Percentiles rank a stretch among this genome's conserved stretches.
Conservation (phyloP, 2,888 invertebrate species). For the Catocala nupta region DNA sequence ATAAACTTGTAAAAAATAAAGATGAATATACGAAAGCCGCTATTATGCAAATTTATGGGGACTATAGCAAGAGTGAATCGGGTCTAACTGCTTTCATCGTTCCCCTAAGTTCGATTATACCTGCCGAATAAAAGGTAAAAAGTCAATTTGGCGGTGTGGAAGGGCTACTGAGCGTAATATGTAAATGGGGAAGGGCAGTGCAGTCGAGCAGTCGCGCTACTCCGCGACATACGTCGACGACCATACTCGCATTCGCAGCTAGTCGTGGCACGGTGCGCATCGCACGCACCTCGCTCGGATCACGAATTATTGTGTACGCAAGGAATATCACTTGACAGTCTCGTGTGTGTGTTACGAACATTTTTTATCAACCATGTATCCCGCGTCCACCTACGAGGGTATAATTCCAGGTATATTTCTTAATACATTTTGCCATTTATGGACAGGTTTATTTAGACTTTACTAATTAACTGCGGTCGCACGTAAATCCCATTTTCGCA, state of each 20-base stretch:
- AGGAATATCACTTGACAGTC: slow-evolving; percentile 52
- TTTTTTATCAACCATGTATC: slow-evolving; percentile 71
- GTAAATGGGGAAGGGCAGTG: slow-evolving; percentile 85
- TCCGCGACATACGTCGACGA: slow-evolving; percentile 64
- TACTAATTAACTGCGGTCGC: not conserved
- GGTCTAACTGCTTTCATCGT: slow-evolving; percentile 74
- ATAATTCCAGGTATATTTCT: slow-evolving; percentile 71
- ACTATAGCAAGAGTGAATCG: slow-evolving; percentile 67
- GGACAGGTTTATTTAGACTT: not conserved
- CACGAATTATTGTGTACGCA: slow-evolving; percentile 54
- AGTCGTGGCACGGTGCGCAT: slow-evolving; percentile 37
- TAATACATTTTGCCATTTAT: slow-evolving; percentile 4
- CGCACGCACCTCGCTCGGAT: slow-evolving; percentile 46
- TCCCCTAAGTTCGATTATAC: slow-evolving; percentile 83
- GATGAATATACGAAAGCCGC: slow-evolving; percentile 52
- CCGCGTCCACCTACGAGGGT: slow-evolving; percentile 77
- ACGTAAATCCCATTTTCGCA: too few species aligned
- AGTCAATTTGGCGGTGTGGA: slow-evolving; percentile 85
- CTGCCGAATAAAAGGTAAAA: slow-evolving; percentile 86
- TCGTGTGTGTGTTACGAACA: slow-evolving; percentile 53
- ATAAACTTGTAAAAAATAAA: slow-evolving; percentile 51
- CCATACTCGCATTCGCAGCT: slow-evolving; percentile 50
- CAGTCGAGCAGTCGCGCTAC: slow-evolving; percentile 71
- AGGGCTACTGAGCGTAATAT: slow-evolving; percentile 83
- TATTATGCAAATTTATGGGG: slow-evolving; percentile 55